Percentiles rank a stretch among this genome's conserved stretches.
These are phyloP conservation scores for Sminthurinus signatus DNA, from an alignment of 1,140 invertebrate species.

Conservation along the genomic window DNA sequence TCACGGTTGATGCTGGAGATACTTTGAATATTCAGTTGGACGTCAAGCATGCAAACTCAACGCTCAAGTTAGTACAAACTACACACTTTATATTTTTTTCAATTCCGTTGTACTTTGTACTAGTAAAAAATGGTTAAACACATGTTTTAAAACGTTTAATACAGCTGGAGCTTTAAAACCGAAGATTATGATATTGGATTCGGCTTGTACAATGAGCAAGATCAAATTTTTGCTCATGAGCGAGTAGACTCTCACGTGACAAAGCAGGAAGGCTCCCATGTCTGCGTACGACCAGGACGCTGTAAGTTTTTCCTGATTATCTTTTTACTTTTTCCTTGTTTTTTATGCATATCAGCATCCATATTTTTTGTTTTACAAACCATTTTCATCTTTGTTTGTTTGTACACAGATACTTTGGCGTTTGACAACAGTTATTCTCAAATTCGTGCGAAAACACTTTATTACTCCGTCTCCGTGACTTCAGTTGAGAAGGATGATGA, in stretches of 20 bases:
- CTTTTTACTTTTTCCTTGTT: too few relatives aligned
- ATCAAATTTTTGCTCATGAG: constrained; percentile 60
- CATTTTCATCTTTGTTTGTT: not conserved
- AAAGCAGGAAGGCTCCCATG: constrained; percentile 68
- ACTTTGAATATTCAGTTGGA: constrained; percentile 22
- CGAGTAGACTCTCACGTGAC: constrained; percentile 67
- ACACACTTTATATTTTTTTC: too few relatives aligned
- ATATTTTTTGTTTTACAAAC: not conserved
- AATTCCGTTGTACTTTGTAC: not conserved
- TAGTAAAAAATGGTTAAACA: not conserved
- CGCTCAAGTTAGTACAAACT: constrained; percentile 15
- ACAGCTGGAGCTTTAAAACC: constrained; percentile 81
- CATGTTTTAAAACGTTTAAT: too few relatives aligned
- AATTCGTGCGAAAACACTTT: constrained; percentile 70
- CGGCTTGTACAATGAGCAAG: constrained; percentile 58
- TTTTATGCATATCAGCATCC: too few relatives aligned
- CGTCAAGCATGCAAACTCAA: constrained; percentile 25
- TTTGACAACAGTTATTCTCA: constrained; percentile 85
- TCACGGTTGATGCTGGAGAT: constrained; percentile 28
- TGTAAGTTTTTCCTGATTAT: too few relatives aligned
- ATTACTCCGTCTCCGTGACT: constrained; percentile 51
- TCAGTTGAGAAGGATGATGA: constrained; percentile 24
- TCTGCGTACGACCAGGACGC: constrained; percentile 65
- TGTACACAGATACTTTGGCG: constrained; percentile 67
- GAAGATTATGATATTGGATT: constrained; percentile 85